Percentiles rank a stretch among this genome's conserved stretches.
Conservation (phyloP, 2,888 invertebrate species). For the Pogonocherus hispidulus region DNA sequence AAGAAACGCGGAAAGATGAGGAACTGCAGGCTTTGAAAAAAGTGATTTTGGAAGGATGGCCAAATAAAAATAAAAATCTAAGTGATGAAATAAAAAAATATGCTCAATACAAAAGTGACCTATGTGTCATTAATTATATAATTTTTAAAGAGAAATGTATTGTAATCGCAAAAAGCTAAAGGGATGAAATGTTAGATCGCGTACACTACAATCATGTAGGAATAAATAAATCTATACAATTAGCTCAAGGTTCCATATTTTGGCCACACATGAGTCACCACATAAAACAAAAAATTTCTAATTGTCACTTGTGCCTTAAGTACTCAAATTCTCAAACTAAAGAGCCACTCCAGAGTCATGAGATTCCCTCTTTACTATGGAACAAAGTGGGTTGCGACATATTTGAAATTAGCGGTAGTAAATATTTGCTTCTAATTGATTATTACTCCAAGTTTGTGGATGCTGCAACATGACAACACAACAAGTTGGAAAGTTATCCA, state of each 20-base stretch:
- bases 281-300: conserved; percentile 32
- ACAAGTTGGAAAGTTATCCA: conserved; percentile 21
- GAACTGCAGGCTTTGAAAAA: no score
- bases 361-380: conserved; percentile 31
- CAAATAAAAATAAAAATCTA: no score
- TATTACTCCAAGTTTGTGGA: conserved; percentile 41
- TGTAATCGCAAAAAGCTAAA: conserved; percentile 35
- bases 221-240: conserved; percentile 30
- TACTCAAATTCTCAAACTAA: conserved; percentile 28
- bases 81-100: no score
- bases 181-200: conserved; percentile 34
- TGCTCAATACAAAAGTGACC: no score
- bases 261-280: conserved; percentile 38
- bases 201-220: conserved; percentile 39
- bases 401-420: conserved; percentile 25
- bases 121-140: no score
- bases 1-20: background rate
- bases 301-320: conserved; percentile 32
- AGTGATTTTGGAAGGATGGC: no score
- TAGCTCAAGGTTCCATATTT: conserved; percentile 36
- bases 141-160: conserved; percentile 15
- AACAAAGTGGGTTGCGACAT: conserved; percentile 36
- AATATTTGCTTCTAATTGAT: conserved; percentile 28
- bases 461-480: conserved; percentile 18
- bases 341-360: conserved; percentile 38